Conservation (phyloP, 1,140 invertebrate species). For the Conus betulinus region DNA sequence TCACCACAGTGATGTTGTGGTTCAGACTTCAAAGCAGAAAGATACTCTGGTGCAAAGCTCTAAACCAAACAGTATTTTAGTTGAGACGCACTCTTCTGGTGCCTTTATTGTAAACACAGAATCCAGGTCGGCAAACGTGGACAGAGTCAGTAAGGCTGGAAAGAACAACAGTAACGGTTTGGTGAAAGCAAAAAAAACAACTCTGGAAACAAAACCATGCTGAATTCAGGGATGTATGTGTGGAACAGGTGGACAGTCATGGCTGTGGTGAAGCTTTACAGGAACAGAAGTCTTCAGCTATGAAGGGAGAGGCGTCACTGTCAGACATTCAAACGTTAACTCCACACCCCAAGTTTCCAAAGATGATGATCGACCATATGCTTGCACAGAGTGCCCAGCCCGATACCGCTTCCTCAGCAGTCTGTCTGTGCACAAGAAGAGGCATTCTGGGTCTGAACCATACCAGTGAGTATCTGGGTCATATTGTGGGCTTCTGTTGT, state of each 20-base stretch:
- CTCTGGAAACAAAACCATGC: background rate
- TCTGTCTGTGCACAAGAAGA: slow-evolving; percentile 19
- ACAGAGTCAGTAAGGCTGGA: background rate
- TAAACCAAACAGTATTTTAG: background rate
- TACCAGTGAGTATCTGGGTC: slow-evolving; percentile 16
- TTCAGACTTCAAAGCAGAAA: background rate
- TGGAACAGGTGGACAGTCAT: too few relatives aligned
- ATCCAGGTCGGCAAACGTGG: background rate
- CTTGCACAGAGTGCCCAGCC: background rate
- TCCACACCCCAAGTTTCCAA: background rate
- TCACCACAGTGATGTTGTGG: background rate
- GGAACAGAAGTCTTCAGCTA: too few relatives aligned
- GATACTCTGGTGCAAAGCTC: background rate
- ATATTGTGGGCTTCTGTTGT: too few relatives aligned
- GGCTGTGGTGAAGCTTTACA: too few relatives aligned
- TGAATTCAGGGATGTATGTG: background rate
- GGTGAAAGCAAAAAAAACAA: background rate
- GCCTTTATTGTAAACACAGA: background rate
- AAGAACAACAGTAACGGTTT: background rate
- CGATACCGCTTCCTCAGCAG: slow-evolving; percentile 26
- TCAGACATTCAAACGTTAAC: background rate
- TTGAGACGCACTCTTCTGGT: background rate
- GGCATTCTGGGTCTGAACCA: slow-evolving; percentile 12
- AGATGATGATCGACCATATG: slow-evolving; percentile 12
- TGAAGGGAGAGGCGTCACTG: too few relatives aligned